Base-by-base conservation (phyloP, 1,140 invertebrate genomes). In the Dinoponera quadriceps region DNA sequence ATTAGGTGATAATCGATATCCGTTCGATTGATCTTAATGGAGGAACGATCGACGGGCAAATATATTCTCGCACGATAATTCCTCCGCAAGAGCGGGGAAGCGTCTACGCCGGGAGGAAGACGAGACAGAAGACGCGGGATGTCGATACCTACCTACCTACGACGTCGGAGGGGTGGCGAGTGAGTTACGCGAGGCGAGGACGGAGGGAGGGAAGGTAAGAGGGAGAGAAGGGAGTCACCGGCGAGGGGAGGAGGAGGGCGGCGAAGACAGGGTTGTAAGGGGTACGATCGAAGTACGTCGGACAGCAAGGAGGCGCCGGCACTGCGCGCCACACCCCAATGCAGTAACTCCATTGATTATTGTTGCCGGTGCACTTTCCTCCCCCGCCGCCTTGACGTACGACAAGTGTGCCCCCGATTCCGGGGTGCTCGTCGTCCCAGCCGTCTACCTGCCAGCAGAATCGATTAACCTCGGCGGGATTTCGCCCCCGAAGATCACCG, bases 331-430 rank as follows among this genome's bases (percentile, higher is more conserved):
- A 92, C 91, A 92, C 91, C 91, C 91, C 91, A 90, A 90, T 92
- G 90, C 91, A 91, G 91, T 91, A 91, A 92, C 91, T 92, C 90
- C 91, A 92, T 92, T 92, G 91, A 92, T 92, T 92, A 92, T 92
- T 92, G 91, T 92, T 92, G 91, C 90, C 82, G 85, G 87, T 90
- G 91, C 88, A 91, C 86, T 90, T 80, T 91, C 88, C 80, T 83
- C 69, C 88, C 86, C 68, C n/a, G n/a, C n/a, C 83, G 82, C 77
- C 78, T 85, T 82, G 59, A 74, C 85, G 75, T 89, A 83, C 85
- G 83, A 85, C 88, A 86, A 89, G 83, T 84, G 72, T 82, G 81
- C 71, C 80, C 49, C 72, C 66, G 83, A 83, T 84, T 89, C 80
- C 83, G 74, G n/a, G 85, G 49, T 65, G 57, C 77, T 71, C 38